phyloP scores from a whole-genome alignment of 2,113 vertebrate species.

The Ictidomys tridecemlineatus region DNA sequence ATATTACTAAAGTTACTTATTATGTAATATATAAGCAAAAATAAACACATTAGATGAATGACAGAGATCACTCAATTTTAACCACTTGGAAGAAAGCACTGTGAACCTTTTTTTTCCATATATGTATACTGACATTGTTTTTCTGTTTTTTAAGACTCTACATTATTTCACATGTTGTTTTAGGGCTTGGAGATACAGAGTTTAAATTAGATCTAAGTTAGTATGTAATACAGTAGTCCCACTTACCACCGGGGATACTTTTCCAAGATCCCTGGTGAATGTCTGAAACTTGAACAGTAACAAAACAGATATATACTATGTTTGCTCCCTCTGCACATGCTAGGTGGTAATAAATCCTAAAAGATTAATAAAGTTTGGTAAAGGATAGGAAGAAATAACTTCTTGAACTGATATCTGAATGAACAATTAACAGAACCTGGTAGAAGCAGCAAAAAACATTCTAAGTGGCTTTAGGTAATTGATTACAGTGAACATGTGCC shows the following conservation, averaged over 20 bases:
- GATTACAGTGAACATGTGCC: not conserved
- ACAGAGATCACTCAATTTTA: not conserved
- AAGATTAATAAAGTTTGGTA: not conserved
- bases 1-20: not conserved
- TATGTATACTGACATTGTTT: not conserved
- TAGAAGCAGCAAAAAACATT: not conserved
- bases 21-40: not conserved
- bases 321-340: not conserved
- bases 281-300: not conserved
- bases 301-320: not conserved
- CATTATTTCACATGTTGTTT: not conserved
- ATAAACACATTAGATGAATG: not conserved
- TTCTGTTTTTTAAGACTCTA: not conserved
- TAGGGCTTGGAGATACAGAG: not conserved
- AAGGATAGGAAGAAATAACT: not conserved
- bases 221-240: not conserved
- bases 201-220: not conserved
- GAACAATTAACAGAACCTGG: not conserved
- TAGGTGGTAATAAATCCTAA: not conserved
- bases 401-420: not conserved
- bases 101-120: not conserved
- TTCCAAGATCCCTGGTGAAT: not conserved
- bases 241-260: not conserved
- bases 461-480: not conserved
- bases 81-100: not conserved